Conservation (phyloP, 2,888 invertebrate genomes). For the Gastracanthus pulcherrimus region DNA sequence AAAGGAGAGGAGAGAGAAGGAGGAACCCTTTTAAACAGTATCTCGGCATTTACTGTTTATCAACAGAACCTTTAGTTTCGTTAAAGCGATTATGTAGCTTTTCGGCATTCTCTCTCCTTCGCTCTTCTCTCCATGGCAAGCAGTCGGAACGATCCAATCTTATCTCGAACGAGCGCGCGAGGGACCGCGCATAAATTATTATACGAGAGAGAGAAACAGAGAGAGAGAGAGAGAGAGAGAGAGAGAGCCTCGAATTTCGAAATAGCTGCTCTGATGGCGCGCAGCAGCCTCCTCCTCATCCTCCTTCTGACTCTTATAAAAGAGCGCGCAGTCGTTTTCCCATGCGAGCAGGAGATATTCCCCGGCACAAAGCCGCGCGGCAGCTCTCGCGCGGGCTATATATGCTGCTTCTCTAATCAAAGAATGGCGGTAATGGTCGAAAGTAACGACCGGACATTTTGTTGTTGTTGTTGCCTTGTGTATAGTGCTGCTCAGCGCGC, state of each 20-base stretch:
- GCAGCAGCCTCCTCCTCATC: not conserved
- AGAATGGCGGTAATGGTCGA: slow-evolving; percentile 70
- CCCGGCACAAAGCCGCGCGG: slow-evolving; percentile 46
- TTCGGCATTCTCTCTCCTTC: slow-evolving; percentile 67
- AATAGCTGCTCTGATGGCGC: slow-evolving; percentile 1
- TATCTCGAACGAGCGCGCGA: slow-evolving; percentile 72
- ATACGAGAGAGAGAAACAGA: not conserved
- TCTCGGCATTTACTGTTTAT: slow-evolving; percentile 59
- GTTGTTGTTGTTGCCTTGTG: too few species aligned
- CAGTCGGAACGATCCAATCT: slow-evolving; percentile 74
- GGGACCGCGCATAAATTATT: slow-evolving; percentile 74
- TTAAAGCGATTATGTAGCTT: slow-evolving; percentile 71
- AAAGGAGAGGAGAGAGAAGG: slow-evolving; percentile 39
- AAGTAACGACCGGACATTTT: slow-evolving; percentile 69
- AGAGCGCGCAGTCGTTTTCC: slow-evolving; percentile 54
- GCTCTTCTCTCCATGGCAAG: slow-evolving; percentile 64
- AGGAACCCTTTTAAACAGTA: slow-evolving; percentile 57
- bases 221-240: slow-evolving; percentile 4
- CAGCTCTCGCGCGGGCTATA: slow-evolving; percentile 14
- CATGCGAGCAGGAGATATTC: slow-evolving; percentile 32
- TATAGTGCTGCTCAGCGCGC: too few species aligned
- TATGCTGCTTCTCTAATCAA: slow-evolving; percentile 64
- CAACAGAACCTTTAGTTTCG: slow-evolving; percentile 58
- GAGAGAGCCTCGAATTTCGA: slow-evolving; percentile 47
- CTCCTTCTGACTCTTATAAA: slow-evolving; percentile 59